Evolutionary conservation across 1,140 invertebrate species (phyloP), one percentile per base, ranked within the genome.

Genomic region (Ceratosolen fusciceps): DNA sequence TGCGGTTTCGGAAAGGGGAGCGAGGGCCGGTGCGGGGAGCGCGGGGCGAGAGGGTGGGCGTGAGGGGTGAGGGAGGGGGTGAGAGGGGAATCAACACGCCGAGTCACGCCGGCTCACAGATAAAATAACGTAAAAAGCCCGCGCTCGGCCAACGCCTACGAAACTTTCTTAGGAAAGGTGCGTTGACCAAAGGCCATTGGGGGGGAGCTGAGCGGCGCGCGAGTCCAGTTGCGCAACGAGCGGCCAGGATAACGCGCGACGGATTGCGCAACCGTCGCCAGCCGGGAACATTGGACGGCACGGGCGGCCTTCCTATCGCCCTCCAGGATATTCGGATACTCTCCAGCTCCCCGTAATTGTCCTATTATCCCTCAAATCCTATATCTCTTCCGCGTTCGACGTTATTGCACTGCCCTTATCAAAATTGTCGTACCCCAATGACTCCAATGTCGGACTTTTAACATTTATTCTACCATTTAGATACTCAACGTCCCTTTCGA

Each of bases 101-200:
- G 34, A 65, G 34, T 65, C 60, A 65, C 60, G 60, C 16, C 37
- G 60, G 60, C 31, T n/a, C n/a, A n/a, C n/a, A n/a, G n/a, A n/a
- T n/a, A n/a, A n/a, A n/a, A n/a, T n/a, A n/a, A 65, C 34, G 37
- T 65, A 65, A 65, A 65, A 65, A 65, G 34, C 14, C 31, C 60
- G 31, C 16, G 2, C 24, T 21, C n/a, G 19, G 60, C 34, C 16
- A 37, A 65, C 31, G 37, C 43, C 39, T 31, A 47, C 39, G 58
- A 75, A 75, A 75, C 72, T 74, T 43, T 60, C 24, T 21, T 73
- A 54, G 70, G 34, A 43, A 60, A 39, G 39, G 39, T 14, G 34
- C 34, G 31, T n/a, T 24, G 65, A 68, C 34, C 65, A 26, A 43
- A 43, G 31, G 37, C 67, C 5, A 29, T 14, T n/a, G 29, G 19